A percentile compares a stretch with the other conserved stretches of the same genome.
phyloP scores from a whole-genome alignment of 1,140 invertebrate species.

The Ceratosolen solmsi region DNA sequence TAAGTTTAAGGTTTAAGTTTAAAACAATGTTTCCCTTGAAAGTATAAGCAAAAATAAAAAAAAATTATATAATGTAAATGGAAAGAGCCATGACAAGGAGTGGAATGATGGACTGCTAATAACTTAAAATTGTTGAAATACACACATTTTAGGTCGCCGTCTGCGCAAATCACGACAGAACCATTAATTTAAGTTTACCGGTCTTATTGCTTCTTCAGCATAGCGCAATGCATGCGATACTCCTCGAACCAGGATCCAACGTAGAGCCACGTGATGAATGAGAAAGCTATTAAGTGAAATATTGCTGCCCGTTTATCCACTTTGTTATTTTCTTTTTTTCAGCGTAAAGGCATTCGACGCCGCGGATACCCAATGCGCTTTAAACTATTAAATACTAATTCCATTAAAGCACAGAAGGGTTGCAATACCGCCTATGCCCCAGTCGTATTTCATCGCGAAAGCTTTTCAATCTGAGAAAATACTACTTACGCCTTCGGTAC shows the following conservation, averaged over 20 bases:
- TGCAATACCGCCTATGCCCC: conserved; percentile 62
- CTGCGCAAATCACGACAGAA: background rate
- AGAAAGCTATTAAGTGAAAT: conserved; percentile 53
- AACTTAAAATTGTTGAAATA: conserved; percentile 31
- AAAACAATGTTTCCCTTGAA: too few relatives aligned
- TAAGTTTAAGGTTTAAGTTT: too few relatives aligned
- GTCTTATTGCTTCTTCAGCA: conserved; percentile 45
- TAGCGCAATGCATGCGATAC: conserved; percentile 44
- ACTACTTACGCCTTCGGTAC: conserved; percentile 56
- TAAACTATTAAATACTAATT: conserved; percentile 73
- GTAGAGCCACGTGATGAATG: conserved; percentile 39
- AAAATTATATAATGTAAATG: too few relatives aligned
- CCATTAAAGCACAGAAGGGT: conserved; percentile 73
- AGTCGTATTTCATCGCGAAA: conserved; percentile 71
- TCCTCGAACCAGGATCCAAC: background rate
- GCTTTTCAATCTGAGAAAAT: conserved; percentile 75
- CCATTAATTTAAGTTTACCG: conserved; percentile 48
- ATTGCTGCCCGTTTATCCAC: conserved; percentile 47
- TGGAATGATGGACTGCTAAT: conserved; percentile 23
- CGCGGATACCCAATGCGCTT: conserved; percentile 26
- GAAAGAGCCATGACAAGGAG: conserved; percentile 43
- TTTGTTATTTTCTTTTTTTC: conserved; percentile 52
- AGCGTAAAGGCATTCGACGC: conserved; percentile 2
- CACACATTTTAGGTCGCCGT: background rate
- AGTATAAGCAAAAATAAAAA: too few relatives aligned